Base-by-base conservation (phyloP, 1,140 invertebrate genomes). In the Popillia japonica region DNA sequence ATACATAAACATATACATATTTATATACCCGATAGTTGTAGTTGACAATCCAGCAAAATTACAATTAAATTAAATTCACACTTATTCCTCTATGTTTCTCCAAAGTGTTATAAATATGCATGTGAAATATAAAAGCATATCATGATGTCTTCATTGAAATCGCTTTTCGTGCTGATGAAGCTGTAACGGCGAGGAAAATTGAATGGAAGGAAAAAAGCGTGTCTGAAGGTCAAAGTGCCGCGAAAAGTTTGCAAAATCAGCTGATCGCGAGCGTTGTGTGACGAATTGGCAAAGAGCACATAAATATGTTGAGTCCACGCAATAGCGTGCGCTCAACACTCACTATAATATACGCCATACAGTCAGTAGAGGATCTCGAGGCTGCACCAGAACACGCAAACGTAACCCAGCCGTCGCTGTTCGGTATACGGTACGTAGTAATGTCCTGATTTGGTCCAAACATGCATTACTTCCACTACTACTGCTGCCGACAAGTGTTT, bases 241-340 rank as follows among this genome's bases (percentile, higher is more conserved):
- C 75, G 27, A 72, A 77, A 75, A 72, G 42, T 77, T 42, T 73
- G 34, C 40, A n/a, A 76, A 78, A 81, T 80, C 80, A 81, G 80
- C 80, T 81, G 80, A 79, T 77, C 48, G 75, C 72, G 44, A 48
- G 44, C 72, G 61, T 78, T 55, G 78, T 79, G 73, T 75, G 64
- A 78, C 55, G 79, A 68, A 79, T 78, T 78, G 78, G 77, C 79
- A 77, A 81, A 81, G 79, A 81, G 77, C 79, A 78, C 79, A 81
- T 81, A 81, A 81, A 81, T 81, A 81, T 81, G 78, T 79, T 80
- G 80, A 81, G 80, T 81, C 80, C 80, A 81, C 80, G 80, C 80
- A 81, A 81, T 81, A 81, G 80, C 80, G 80, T 81, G 80, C 77
- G 75, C 79, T 73, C 73, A 79, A 78, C 80, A 79, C 75, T 78